A percentile compares a stretch with the other conserved stretches of the same genome.
Evolutionary conservation across 1,140 invertebrate species (phyloP).

Genomic region (Dendroctonus valens): DNA sequence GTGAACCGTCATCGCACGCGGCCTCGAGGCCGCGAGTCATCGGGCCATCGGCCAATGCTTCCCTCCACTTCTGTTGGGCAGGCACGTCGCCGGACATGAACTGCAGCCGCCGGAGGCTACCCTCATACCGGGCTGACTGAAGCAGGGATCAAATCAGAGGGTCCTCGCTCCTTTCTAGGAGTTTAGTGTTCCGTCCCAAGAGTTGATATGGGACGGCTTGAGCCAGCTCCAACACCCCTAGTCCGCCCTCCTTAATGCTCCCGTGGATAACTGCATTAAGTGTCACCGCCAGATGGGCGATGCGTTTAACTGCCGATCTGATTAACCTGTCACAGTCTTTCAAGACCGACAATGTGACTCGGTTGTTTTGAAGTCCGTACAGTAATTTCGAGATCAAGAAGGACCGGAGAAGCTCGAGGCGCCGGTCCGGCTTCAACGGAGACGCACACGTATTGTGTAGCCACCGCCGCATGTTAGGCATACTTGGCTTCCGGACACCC

Average conservation of each 20-base stretch:
- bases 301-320: slow-evolving; percentile 5
- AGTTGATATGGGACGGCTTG: not conserved
- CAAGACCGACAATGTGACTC: not conserved
- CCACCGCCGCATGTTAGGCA: slow-evolving; percentile 26
- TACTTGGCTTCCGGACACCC: slow-evolving; percentile 27
- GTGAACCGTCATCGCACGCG: not conserved
- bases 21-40: slow-evolving; percentile 23
- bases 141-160: too few species aligned
- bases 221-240: slow-evolving; percentile 24
- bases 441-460: slow-evolving; percentile 27
- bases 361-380: slow-evolving; percentile 31
- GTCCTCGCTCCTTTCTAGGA: too few species aligned
- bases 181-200: slow-evolving; percentile 2
- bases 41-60: not conserved
- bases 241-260: slow-evolving; percentile 34
- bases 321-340: slow-evolving; percentile 33
- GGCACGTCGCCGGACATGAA: not conserved
- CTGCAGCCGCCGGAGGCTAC: too few species aligned
- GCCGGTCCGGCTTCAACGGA: slow-evolving; percentile 46
- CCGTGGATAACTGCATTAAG: slow-evolving; percentile 31
- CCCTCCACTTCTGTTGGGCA: not conserved
- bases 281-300: slow-evolving; percentile 28
- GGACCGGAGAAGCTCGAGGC: slow-evolving; percentile 19
- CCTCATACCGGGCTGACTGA: too few species aligned
- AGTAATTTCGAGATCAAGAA: slow-evolving; percentile 32